Base-by-base conservation (phyloP, 2,113 vertebrate species). In the Chroicocephalus ridibundus region DNA sequence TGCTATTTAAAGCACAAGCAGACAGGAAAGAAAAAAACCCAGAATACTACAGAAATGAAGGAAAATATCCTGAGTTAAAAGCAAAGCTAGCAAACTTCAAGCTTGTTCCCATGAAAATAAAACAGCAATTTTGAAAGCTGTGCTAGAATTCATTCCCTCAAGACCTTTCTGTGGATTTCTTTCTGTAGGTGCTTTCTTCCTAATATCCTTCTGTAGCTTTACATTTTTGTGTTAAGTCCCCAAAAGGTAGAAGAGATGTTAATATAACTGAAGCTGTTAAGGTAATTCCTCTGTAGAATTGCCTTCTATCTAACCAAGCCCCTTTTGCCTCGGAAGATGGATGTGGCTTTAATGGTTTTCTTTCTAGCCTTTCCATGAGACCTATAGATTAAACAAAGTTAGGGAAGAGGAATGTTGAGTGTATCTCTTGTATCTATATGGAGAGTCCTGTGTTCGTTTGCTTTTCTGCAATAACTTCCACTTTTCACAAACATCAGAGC, bases 1-100 rank as follows among this genome's bases (percentile, higher is more conserved):
- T 82, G 38, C 93, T 97, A 95, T 96, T 96, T 96, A 95, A 95
- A 94, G 82, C 86, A 60, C 51, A 60, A 90, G 47, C 61, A 88
- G 76, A 74, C 69, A 81, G 93, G 84, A 85, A 94, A 82, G 82
- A 65, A 77, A 81, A 85, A 49, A 76, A 3, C 40, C 11, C 10
- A 58, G 89, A 97, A 85, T 94, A 49, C 26, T 91, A 29, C 83
- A 85, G 74, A 94, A 91, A 92, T 76, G 46, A 92, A 83, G 47
- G 65, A 62, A 72, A 81, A 47, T 38, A n/a, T 57, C 13, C 36
- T 38, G 44, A 82, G 38, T 65, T 66, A 55, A 72, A 76, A 82
- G 66, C 66, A 74, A 66, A 81, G 22, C 34, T 91, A 85, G 49
- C 21, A 54, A 79, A 57, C 46, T 49, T 79, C 9, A 72, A 5